Base-by-base conservation (phyloP, 23 tunicate genomes). In the Styela clava region DNA sequence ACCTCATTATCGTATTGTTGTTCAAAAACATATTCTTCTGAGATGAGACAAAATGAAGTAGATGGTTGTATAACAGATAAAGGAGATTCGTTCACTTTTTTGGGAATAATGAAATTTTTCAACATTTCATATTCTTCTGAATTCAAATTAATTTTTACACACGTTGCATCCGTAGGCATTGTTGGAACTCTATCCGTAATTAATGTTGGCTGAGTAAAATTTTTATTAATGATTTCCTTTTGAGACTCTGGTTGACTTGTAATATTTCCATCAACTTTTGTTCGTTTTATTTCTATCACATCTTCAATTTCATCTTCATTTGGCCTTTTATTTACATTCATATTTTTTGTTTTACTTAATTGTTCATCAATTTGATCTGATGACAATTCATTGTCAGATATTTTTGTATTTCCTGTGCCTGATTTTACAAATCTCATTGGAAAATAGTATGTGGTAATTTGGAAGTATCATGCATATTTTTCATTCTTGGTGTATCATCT, bases 391-490 rank as follows among this genome's bases (percentile, higher is more conserved):
- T 44, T 44, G 56, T 44, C 56, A 44, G 7, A 7, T 44, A 44
- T 7, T n/a, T n/a, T n/a, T 12, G 56, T 44, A 5, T 44, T 44
- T 44, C 9, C 7, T 3, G 29, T 27, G 16, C 16, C 16, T 32
- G 32, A 35, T 30, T 34, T 33, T 3, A 71, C 77, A 71, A 71
- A 71, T 29, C 37, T 71, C 77, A 71, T 71, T 71, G 77, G 35
- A 32, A 28, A 71, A 71, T 28, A 3, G 34, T 71, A 21, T 32
- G 32, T 33, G 77, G 77, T 30, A 71, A 32, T 30, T 71, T 71
- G 5, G 77, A 71, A 26, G 35, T 71, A 32, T 71, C 77, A 16
- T 71, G 77, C 3, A 71, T 16, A 34, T 71, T 71, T 35, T 26
- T 71, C 35, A 26, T 16, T 71, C 29, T 32, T 71, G 35, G 77